Base-by-base conservation (phyloP, 2,888 invertebrate genomes). In the Serrognathus titanus region DNA sequence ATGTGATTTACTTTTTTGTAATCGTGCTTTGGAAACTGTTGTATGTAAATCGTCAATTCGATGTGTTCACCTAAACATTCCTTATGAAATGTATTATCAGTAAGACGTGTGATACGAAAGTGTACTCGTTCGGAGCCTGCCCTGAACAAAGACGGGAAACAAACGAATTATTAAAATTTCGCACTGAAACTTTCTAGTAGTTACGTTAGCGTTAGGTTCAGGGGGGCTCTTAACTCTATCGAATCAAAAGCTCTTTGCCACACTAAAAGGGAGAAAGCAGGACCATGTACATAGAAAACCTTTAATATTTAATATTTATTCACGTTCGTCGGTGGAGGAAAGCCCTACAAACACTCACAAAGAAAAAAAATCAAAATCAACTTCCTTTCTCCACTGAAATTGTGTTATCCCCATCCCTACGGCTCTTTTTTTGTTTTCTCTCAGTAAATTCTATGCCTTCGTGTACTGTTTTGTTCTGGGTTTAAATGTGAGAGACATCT, bases 1-100 rank as follows among this genome's bases (percentile, higher is more conserved):
- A 38, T 37, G 41, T 48, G 49, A 51, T 51, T 51, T 45, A 45
- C 36, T 13, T 13, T n/a, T 35, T 48, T 48, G 24, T 48, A n/a
- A 36, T 12, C 20, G 13, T 31, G 20, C 48, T 36, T 13, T 31
- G 13, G 36, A 50, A 50, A 31, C 13, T 50, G 24, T 41, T 35
- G 16, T 46, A 37, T 31, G 16, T 66, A 69, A 66, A 67, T 69
- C 66, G 74, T 75, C 75, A 75, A 75, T 75, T 75, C 70, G 70
- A 74, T 74, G 75, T 74, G 75, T 75, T 75, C 74, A 75, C 67
- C 66, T 65, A 55, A 61, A 59, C 48, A 63, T 57, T 61, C 59
- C 61, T 64, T 62, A 65, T 64, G 62, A 63, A 63, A 43, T 9
- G 12, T 61, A 49, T 40, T 56, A 51, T 39, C 39, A 55, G 56